These are phyloP conservation scores for Nipponia nippon DNA, from an alignment of 2,113 vertebrate species.

Conservation along the genomic window DNA sequence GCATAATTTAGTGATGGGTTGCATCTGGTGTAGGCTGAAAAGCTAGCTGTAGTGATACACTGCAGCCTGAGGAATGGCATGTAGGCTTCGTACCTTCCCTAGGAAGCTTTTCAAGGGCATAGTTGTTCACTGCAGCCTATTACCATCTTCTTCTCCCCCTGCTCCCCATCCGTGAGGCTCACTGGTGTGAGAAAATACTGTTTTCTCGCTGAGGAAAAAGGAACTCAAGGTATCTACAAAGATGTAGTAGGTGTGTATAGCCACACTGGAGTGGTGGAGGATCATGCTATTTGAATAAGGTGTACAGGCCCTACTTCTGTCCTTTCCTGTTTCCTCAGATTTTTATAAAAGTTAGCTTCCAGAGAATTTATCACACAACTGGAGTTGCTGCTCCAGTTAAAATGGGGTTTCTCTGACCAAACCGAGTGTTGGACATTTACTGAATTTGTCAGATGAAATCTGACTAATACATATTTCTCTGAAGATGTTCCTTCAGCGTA, in stretches of 20 bases:
- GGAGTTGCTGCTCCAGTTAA: not conserved
- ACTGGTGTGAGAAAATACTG: not conserved
- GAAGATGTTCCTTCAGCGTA: not conserved
- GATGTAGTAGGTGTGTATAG: not conserved
- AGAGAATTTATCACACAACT: not conserved
- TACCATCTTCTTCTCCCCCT: not conserved
- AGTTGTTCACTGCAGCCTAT: not conserved
- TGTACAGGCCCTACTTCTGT: not conserved
- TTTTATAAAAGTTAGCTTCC: not conserved
- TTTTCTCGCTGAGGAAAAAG: not conserved
- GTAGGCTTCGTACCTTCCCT: not conserved
- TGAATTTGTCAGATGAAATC: slow-evolving; percentile 8
- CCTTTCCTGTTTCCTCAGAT: not conserved
- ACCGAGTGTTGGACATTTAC: not conserved
- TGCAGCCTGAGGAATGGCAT: not conserved
- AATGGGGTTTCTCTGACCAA: not conserved
- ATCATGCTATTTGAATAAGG: not conserved
- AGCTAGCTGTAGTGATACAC: not conserved
- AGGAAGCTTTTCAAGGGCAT: not conserved
- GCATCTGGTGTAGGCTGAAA: not conserved
- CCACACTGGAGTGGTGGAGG: not conserved
- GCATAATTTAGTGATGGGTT: not conserved
- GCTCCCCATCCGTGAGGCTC: not conserved
- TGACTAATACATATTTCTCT: not conserved
- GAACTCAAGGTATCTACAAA: not conserved